Evolutionary conservation across 2,888 invertebrate species (phyloP).

Genomic region (Charanyca ferruginea): DNA sequence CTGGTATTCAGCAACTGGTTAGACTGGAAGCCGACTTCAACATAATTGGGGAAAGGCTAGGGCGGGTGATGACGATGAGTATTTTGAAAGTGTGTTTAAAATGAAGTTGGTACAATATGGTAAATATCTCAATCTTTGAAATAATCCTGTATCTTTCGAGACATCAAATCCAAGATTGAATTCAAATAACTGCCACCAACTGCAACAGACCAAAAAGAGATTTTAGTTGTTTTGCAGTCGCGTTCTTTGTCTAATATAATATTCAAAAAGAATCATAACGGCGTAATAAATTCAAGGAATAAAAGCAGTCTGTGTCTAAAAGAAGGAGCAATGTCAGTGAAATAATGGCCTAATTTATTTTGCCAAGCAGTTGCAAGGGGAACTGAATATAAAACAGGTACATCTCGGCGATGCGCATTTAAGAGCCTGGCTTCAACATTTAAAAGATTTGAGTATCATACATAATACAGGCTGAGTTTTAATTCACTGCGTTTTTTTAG

Average conservation of each 20-base stretch:
- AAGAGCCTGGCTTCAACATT: slow-evolving; percentile 34
- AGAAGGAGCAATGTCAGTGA: slow-evolving; percentile 48
- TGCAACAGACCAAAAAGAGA: not conserved
- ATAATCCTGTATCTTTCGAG: too few relatives aligned
- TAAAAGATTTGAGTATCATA: slow-evolving; percentile 32
- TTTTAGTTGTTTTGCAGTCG: not conserved
- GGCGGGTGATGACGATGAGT: too few relatives aligned
- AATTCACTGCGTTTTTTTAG: not conserved
- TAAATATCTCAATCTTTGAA: too few relatives aligned
- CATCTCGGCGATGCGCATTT: slow-evolving; percentile 39
- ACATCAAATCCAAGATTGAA: too few relatives aligned
- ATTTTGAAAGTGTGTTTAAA: too few relatives aligned
- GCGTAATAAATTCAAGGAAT: slow-evolving; percentile 38
- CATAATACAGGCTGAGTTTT: slow-evolving; percentile 14
- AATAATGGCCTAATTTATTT: slow-evolving; percentile 62
- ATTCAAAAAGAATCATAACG: slow-evolving; percentile 34
- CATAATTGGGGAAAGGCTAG: too few relatives aligned
- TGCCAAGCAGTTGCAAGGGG: slow-evolving; percentile 49
- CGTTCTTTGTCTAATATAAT: slow-evolving; percentile 11
- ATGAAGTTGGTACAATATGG: too few relatives aligned
- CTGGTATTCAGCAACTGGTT: too few relatives aligned
- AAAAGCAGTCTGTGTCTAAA: slow-evolving; percentile 35
- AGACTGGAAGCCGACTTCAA: too few relatives aligned
- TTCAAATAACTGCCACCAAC: too few relatives aligned
- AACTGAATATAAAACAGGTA: slow-evolving; percentile 54